A percentile compares a stretch with the other conserved stretches of the same genome.
These are phyloP conservation scores for Eumacrocentrus americanus DNA, from an alignment of 2,888 invertebrate genomes.

Conservation along the genomic window DNA sequence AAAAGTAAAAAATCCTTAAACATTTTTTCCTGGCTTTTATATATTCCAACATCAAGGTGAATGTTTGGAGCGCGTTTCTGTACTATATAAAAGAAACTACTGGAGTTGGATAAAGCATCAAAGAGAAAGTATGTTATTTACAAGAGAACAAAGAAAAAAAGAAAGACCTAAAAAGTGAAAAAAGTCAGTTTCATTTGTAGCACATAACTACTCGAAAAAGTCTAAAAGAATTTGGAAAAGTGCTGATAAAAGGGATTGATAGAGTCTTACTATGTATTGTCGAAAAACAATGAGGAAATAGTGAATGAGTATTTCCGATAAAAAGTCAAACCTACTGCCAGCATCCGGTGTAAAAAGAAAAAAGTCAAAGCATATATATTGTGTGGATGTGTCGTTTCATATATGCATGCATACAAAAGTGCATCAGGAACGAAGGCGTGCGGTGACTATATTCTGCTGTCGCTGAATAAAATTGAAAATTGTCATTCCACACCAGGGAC, in stretches of 20 bases:
- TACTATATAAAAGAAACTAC: too few relatives aligned
- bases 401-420: not conserved
- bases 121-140: too few relatives aligned
- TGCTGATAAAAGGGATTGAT: not conserved
- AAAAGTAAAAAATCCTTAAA: too few relatives aligned
- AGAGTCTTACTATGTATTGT: not conserved
- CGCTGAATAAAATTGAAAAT: constrained; percentile 18
- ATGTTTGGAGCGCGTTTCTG: too few relatives aligned
- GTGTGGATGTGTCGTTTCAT: not conserved
- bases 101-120: too few relatives aligned
- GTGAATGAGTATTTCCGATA: not conserved
- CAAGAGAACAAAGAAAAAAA: too few relatives aligned
- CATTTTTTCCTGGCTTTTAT: too few relatives aligned
- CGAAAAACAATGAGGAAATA: not conserved
- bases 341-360: not conserved
- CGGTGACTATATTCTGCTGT: not conserved
- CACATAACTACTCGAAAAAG: too few relatives aligned
- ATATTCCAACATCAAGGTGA: too few relatives aligned
- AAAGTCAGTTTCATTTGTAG: too few relatives aligned
- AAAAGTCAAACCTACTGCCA: not conserved
- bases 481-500: constrained; percentile 8
- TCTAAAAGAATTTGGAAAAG: too few relatives aligned
- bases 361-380: not conserved
- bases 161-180: too few relatives aligned
- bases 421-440: not conserved